Evolutionary conservation across 2,113 vertebrate genomes (phyloP).

Genomic region (Bubo bubo): DNA sequence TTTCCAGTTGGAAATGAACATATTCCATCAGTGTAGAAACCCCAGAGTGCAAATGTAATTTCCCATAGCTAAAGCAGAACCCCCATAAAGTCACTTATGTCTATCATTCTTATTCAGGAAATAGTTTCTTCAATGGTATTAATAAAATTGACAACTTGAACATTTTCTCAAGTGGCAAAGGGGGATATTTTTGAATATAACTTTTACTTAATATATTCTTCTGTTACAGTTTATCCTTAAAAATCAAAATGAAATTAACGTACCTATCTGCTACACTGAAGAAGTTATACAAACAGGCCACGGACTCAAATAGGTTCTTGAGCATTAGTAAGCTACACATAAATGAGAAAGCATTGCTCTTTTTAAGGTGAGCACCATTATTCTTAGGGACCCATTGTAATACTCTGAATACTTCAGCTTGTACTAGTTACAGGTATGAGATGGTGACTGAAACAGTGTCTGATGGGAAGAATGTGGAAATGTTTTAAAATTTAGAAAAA

Average conservation of each 20-base stretch:
- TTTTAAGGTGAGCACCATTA: background rate
- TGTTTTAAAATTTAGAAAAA: background rate
- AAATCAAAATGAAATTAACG: conserved; percentile 55
- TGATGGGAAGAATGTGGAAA: background rate
- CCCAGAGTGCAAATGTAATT: conserved; percentile 65
- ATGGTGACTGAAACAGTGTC: background rate
- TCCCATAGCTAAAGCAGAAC: conserved; percentile 54
- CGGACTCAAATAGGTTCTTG: background rate
- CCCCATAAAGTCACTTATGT: conserved; percentile 52
- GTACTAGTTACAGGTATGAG: background rate
- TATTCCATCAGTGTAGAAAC: conserved; percentile 55
- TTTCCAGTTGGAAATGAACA: conserved; percentile 54
- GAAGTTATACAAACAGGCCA: background rate
- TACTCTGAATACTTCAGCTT: background rate
- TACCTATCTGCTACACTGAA: background rate
- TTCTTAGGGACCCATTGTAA: background rate
- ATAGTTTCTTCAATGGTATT: conserved; percentile 45
- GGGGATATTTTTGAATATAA: conserved; percentile 47
- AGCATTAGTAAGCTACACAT: background rate
- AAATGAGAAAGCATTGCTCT: background rate
- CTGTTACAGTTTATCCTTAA: conserved; percentile 40
- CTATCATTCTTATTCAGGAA: conserved; percentile 30
- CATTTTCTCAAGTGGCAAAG: conserved; percentile 59
- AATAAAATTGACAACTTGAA: conserved; percentile 63
- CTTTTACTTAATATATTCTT: conserved; percentile 63